Conservation (phyloP, 2,888 invertebrate species). For the Pilophorus perplexus region DNA sequence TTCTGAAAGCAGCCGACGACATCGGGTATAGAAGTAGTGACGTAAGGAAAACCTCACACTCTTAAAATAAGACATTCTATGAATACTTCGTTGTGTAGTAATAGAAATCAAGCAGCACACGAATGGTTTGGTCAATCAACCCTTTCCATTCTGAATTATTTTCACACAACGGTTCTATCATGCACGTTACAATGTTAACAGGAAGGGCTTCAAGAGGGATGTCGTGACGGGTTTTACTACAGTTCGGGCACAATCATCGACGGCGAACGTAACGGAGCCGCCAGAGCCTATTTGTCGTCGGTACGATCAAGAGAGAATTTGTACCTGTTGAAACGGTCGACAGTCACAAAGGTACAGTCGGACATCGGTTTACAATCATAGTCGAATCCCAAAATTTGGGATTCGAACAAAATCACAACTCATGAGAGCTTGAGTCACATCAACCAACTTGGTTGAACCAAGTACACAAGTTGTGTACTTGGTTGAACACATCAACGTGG, state of each 20-base stretch:
- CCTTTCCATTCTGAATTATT: too few relatives aligned
- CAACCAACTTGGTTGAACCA: too few relatives aligned
- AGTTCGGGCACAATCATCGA: slow-evolving; percentile 57
- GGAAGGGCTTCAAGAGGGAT: background rate
- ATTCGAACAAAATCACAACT: too few relatives aligned
- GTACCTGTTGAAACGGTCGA: slow-evolving; percentile 49
- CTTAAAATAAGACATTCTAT: too few relatives aligned
- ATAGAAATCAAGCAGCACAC: too few relatives aligned
- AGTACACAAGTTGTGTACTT: too few relatives aligned
- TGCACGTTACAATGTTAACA: background rate
- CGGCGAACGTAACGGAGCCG: slow-evolving; percentile 59
- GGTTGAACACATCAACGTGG: too few relatives aligned
- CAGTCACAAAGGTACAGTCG: slow-evolving; percentile 49
- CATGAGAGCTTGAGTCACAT: too few relatives aligned
- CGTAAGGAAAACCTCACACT: background rate
- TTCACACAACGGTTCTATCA: slow-evolving; percentile 13
- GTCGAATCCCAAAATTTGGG: too few relatives aligned
- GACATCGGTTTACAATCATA: too few relatives aligned
- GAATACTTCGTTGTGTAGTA: too few relatives aligned
- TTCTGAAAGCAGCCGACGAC: slow-evolving; percentile 39
- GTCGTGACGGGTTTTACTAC: slow-evolving; percentile 3
- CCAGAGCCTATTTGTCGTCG: slow-evolving; percentile 50
- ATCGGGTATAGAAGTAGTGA: slow-evolving; percentile 34
- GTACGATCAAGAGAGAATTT: slow-evolving; percentile 49
- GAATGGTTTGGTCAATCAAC: too few relatives aligned